A percentile compares a stretch with the other conserved stretches of the same genome.
Conservation (phyloP, 2,797 vertebrate species). For the Phalanger gymnotis region DNA sequence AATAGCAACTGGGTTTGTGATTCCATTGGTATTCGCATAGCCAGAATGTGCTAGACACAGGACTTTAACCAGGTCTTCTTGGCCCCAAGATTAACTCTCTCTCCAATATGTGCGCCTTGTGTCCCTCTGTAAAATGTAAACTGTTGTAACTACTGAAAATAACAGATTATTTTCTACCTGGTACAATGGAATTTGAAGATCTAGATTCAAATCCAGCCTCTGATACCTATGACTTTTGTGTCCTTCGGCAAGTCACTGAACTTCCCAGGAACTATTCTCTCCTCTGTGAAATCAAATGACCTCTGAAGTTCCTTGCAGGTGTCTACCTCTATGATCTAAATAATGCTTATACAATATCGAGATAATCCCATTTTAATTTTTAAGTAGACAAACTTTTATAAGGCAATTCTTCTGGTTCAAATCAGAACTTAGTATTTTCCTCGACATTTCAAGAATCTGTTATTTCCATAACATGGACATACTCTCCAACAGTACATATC, state of each 20-base stretch:
- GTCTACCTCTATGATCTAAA: background rate
- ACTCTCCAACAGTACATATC: background rate
- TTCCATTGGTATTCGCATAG: background rate
- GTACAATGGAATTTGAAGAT: background rate
- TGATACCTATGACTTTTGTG: background rate
- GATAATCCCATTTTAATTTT: slow-evolving; percentile 10
- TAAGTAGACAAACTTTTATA: background rate
- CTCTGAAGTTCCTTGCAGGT: background rate
- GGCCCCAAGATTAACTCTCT: background rate
- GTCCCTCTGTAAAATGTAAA: background rate
- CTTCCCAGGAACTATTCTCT: background rate
- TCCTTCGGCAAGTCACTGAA: background rate
- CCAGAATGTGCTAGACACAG: background rate
- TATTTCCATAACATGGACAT: background rate
- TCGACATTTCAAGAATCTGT: background rate
- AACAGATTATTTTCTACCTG: background rate
- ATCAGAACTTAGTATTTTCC: background rate
- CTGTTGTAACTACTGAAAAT: background rate
- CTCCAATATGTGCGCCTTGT: background rate
- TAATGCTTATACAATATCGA: slow-evolving; percentile 8
- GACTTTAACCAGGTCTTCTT: background rate
- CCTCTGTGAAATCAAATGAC: background rate
- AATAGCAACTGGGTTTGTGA: background rate
- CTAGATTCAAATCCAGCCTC: background rate
- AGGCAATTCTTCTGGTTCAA: background rate